phyloP scores from a whole-genome alignment of 1,140 invertebrate genomes.

The Aphelenchoides fujianensis region DNA sequence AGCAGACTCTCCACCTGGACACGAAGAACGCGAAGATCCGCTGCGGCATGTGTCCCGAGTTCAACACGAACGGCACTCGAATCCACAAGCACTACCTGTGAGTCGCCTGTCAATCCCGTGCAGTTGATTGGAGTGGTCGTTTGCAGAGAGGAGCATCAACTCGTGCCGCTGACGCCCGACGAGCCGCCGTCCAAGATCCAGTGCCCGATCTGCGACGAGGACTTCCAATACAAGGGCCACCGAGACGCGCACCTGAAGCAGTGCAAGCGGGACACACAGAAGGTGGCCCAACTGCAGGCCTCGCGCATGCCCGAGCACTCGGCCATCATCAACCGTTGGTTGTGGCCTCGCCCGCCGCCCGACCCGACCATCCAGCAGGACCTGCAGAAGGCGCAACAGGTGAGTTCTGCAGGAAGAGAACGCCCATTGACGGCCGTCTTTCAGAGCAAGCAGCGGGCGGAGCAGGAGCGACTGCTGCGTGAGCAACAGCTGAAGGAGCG shows the following conservation, averaged over 20 bases:
- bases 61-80: slow-evolving; percentile 57
- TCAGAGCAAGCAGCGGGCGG: too few species aligned
- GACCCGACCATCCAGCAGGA: slow-evolving; percentile 48
- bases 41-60: slow-evolving; percentile 56
- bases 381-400: slow-evolving; percentile 29
- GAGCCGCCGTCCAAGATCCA: slow-evolving; percentile 45
- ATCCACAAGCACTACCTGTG: slow-evolving; percentile 58
- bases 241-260: slow-evolving; percentile 44
- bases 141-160: slow-evolving; percentile 50
- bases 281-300: slow-evolving; percentile 25
- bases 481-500: not conserved
- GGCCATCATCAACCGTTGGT: slow-evolving; percentile 45
- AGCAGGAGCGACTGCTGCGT: slow-evolving; percentile 34
- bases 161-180: slow-evolving; percentile 47
- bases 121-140: slow-evolving; percentile 26
- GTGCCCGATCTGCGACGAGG: slow-evolving; percentile 50
- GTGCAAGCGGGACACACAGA: slow-evolving; percentile 34
- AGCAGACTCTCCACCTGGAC: slow-evolving; percentile 47
- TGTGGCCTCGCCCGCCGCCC: slow-evolving; percentile 46
- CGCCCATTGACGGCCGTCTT: too few species aligned
- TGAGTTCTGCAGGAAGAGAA: too few species aligned
- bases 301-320: slow-evolving; percentile 34
- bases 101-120: slow-evolving; percentile 26
- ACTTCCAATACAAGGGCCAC: slow-evolving; percentile 50
- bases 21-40: slow-evolving; percentile 41